phyloP scores from a whole-genome alignment of 1,140 invertebrate genomes.

The Platyscapa corneri region DNA sequence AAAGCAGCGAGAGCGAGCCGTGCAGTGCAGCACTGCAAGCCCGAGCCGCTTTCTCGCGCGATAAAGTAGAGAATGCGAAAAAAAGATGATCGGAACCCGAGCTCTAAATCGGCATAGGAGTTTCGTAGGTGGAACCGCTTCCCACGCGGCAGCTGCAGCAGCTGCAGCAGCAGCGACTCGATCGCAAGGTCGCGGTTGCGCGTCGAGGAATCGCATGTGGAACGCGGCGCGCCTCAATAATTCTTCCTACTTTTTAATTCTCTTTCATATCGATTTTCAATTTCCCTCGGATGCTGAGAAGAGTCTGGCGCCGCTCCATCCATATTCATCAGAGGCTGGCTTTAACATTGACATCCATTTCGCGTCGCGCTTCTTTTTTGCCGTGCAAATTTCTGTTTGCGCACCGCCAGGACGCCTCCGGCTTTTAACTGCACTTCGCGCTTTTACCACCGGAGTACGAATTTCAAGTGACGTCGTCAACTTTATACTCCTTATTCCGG shows the following conservation, averaged over 20 bases:
- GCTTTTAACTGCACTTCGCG: too few relatives aligned
- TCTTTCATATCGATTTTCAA: not conserved
- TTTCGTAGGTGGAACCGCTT: conserved; percentile 63
- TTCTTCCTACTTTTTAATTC: not conserved
- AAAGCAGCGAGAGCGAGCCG: not conserved
- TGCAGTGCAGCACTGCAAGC: not conserved
- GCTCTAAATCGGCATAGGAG: not conserved
- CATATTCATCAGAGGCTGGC: too few relatives aligned
- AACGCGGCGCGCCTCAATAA: conserved; percentile 32
- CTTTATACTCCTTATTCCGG: too few relatives aligned
- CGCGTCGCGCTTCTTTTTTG: not conserved
- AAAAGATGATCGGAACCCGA: not conserved
- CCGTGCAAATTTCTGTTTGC: too few relatives aligned
- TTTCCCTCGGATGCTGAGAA: not conserved
- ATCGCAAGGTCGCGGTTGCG: conserved; percentile 6
- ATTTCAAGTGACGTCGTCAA: too few relatives aligned
- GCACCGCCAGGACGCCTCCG: too few relatives aligned
- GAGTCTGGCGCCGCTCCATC: too few relatives aligned
- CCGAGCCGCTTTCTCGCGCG: conserved; percentile 16
- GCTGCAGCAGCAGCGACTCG: not conserved
- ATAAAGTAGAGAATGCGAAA: not conserved
- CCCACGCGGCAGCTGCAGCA: conserved; percentile 53
- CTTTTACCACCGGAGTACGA: too few relatives aligned
- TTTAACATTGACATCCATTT: conserved; percentile 36
- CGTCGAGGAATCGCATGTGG: not conserved